Base-by-base conservation (phyloP, 1,140 invertebrate species). In the Trialeurodes vaporariorum region DNA sequence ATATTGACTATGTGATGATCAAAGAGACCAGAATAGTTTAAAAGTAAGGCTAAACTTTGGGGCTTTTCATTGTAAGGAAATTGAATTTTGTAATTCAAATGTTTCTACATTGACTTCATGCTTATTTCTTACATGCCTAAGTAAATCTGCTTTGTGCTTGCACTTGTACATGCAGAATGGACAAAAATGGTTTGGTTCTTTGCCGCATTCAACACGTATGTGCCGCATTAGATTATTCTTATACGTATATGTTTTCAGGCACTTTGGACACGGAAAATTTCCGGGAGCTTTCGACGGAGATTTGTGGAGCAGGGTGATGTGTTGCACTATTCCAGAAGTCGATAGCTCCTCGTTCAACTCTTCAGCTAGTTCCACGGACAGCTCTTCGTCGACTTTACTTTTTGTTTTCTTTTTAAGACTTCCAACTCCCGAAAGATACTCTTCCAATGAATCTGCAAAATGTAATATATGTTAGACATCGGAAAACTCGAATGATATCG, bases 151-250 rank as follows among this genome's bases (percentile, higher is more conserved):
- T 61, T 74, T 75, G 61, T 73, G 73, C 49, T 73, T 72, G n/a
- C 69, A 71, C 34, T 70, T 73, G 27, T 73, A 69, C 25, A 69
- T 68, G 34, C 73, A 75, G 17, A 72, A 49, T 1, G 69, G 70
- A 61, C 73, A 75, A 25, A 69, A 69, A 61, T 73, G 73, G 61
- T 72, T 69, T 0, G 73, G 73, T n/a, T 69, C 66, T 59, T 86
- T 85, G 62, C 83, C 84, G 72, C 81, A 82, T 70, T 82, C 80
- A 72, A 79, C 80, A 67, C 79, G 78, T 69, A 80, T 79, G 73
- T 82, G 81, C 67, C 81, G 72, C 26, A 79, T 81, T n/a, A 82
- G 75, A 26, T 79, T 71, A 25, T 66, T 64, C 65, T 73, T 73
- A 58, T 73, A 70, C 34, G 71, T 71, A 27, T 73, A 73, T 22